Evolutionary conservation across 2,888 invertebrate species (phyloP).

Genomic region (Euphydryas editha): DNA sequence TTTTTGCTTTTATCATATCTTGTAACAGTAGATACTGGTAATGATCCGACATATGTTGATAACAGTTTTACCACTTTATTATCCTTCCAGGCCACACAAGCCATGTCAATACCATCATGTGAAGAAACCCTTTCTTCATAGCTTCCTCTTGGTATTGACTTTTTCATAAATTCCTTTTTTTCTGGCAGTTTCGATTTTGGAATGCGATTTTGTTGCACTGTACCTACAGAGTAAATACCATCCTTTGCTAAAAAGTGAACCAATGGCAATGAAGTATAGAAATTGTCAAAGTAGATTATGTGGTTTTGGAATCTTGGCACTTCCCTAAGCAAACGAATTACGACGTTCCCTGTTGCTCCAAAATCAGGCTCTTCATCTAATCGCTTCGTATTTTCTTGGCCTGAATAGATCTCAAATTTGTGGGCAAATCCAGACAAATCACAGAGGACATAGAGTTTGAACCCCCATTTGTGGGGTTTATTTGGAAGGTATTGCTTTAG

Average conservation of each 20-base stretch:
- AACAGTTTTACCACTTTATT: conserved; percentile 39
- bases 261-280: conserved; percentile 15
- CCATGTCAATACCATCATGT: conserved; percentile 23
- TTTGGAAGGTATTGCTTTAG: conserved; percentile 27
- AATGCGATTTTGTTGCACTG: conserved; percentile 33
- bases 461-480: too few relatives aligned
- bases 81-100: conserved; percentile 33
- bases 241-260: conserved; percentile 2
- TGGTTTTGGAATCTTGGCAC: conserved; percentile 12
- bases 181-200: conserved; percentile 31
- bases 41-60: conserved; percentile 52
- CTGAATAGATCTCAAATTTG: conserved; percentile 19
- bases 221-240: conserved; percentile 26
- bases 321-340: conserved; percentile 15
- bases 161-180: conserved; percentile 33
- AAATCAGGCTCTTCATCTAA: conserved; percentile 20
- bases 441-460: conserved; percentile 27
- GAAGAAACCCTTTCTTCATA: conserved; percentile 31
- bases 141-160: conserved; percentile 25
- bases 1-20: conserved; percentile 47
- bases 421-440: conserved; percentile 18
- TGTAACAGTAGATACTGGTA: conserved; percentile 45
- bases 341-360: background rate
- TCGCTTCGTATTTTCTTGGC: conserved; percentile 19
- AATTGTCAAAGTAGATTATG: conserved; percentile 19